phyloP scores from a whole-genome alignment of 2,888 invertebrate species.

The Odontomyia ornata region DNA sequence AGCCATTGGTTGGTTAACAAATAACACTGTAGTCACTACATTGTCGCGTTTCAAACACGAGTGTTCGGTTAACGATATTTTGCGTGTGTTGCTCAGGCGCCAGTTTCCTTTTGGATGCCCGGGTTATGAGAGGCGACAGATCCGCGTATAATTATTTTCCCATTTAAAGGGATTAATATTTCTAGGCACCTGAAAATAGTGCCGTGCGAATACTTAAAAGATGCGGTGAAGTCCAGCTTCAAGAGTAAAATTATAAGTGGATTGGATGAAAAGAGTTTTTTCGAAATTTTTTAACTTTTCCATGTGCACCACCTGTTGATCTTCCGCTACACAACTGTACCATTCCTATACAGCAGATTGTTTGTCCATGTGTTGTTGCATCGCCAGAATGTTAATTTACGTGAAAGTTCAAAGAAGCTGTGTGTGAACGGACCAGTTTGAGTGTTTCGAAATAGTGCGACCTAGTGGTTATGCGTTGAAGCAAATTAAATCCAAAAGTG shows the following conservation, averaged over 20 bases:
- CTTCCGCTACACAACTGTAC: not conserved
- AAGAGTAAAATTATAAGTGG: too few species aligned
- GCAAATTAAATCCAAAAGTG: not conserved
- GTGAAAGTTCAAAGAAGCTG: slow-evolving; percentile 1
- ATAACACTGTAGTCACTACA: slow-evolving; percentile 11
- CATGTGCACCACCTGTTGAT: not conserved
- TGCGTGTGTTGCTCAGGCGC: slow-evolving; percentile 48
- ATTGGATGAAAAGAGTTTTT: not conserved
- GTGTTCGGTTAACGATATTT: slow-evolving; percentile 32
- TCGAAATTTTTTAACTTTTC: not conserved
- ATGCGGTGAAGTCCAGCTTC: too few species aligned
- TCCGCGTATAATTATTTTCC: not conserved
- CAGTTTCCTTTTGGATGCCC: not conserved
- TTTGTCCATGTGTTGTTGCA: slow-evolving; percentile 4
- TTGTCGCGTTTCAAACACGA: slow-evolving; percentile 47
- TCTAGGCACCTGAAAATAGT: too few species aligned
- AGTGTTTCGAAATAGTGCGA: not conserved
- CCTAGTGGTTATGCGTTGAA: not conserved
- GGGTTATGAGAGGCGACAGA: not conserved
- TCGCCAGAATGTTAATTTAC: not conserved
- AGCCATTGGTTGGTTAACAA: not conserved
- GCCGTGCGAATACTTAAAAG: too few species aligned
- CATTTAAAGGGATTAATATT: not conserved
- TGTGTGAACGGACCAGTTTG: not conserved
- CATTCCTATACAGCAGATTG: not conserved